Percentiles rank a stretch among this genome's conserved stretches.
These are phyloP conservation scores for Sinhomidia bicolor DNA, from an alignment of 2,888 invertebrate genomes.

Conservation along the genomic window DNA sequence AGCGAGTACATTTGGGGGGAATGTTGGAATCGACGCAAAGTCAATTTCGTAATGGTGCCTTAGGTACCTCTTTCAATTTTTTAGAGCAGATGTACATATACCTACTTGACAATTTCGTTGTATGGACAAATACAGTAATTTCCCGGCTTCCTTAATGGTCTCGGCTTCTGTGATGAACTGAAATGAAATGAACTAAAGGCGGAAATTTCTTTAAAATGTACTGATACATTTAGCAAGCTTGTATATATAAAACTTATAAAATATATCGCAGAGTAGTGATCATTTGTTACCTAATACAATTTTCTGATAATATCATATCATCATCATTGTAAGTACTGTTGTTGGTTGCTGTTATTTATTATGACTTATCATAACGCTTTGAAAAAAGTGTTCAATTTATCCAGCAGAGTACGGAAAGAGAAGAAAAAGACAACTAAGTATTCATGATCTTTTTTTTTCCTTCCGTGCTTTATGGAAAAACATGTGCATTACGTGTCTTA, in stretches of 20 bases:
- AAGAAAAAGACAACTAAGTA: neutral
- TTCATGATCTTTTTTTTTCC: neutral
- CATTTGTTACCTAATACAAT: no score
- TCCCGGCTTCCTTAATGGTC: neutral
- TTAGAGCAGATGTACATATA: neutral
- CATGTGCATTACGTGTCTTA: no score
- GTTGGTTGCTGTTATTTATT: constrained; percentile 14
- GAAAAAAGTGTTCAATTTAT: constrained; percentile 40
- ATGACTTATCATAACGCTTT: constrained; percentile 16
- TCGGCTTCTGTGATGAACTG: neutral
- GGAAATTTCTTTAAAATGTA: neutral
- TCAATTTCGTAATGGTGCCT: neutral
- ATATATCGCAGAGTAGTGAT: neutral
- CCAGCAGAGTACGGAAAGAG: neutral
- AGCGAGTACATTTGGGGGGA: neutral
- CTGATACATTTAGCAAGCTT: no score
- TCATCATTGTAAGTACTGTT: no score
- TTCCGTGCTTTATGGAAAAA: neutral
- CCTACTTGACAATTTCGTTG: neutral
- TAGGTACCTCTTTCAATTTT: neutral
- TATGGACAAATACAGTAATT: neutral
- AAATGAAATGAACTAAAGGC: neutral
- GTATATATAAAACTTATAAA: neutral
- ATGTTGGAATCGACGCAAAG: neutral
- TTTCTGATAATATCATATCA: no score